Evolutionary conservation across 2,888 invertebrate species (phyloP), one percentile per base, ranked within the genome.

Genomic region (Drosophila setosimentum): DNA sequence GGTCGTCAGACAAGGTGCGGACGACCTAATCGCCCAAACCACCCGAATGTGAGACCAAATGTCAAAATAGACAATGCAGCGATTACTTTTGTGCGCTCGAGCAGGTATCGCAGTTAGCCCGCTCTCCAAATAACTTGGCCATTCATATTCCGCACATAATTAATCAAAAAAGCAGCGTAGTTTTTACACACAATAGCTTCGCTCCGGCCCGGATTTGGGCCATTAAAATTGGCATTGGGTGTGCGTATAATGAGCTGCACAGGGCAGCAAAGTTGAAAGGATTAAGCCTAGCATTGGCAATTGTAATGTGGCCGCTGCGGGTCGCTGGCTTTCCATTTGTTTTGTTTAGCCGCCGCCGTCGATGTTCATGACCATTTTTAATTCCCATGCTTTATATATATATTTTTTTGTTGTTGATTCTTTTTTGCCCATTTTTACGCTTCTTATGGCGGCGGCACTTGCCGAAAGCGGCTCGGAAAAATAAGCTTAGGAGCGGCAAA

Each of bases 1-100:
- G 51, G 16, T 24, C 57, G 53, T 59, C 77, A 62, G 69, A 61
- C 73, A 76, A 76, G 79, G 73, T 79, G 79, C 55, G 61, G 61
- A 42, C 58, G 61, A 68, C 69, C 65, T 79, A 73, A 79, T 69
- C 79, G 73, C 80, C 79, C 72, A 64, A 58, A 51, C 76, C 40
- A 51, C 37, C 37, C 27, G 49, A 33, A 45, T 45, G 10, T 16
- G 29, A 32, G 63, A 60, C 59, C 51, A 74, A 76, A 73, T 82
- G 87, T 87, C 87, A 89, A 89, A 87, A 83, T 80, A 87, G 85
- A 87, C 87, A 87, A 87, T 87, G 77, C 87, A 70, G 73, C 78
- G 87, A 87, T 87, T 87, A 87, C 66, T 63, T 49, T 37, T 11
- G 62, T 27, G 50, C 35, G 42, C 24, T 13, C 40, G 51, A 50